Base-by-base conservation (phyloP, 2,888 invertebrate species). In the Drosophila yooni region DNA sequence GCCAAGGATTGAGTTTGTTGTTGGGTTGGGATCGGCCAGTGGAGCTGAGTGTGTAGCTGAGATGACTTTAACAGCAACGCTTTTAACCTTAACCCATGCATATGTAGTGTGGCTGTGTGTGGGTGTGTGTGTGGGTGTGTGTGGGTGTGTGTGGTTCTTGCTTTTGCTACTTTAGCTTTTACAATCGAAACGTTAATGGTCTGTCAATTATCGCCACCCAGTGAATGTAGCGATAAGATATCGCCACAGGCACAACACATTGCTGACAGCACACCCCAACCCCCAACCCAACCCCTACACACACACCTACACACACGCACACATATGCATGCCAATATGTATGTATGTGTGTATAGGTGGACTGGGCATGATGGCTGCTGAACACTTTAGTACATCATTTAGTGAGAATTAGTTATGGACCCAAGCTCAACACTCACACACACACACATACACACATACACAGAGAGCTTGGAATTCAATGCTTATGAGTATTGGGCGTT, bases 151-250 rank as follows among this genome's bases (percentile, higher is more conserved):
- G n/a, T 34, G 15, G 43, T 10, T 25, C 27, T 29, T 18, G 50
- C 52, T 59, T 31, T 60, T 72, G 75, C 79, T 79, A 71, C 81
- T 86, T 76, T 79, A 73, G 88, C 85, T 79, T 74, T 76, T 84
- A 84, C 89, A 87, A 81, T 87, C 84, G 79, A 79, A 87, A 89
- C 89, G 87, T 89, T 87, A 87, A 87, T 87, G 89, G 86, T 89
- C 86, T 87, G 86, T 87, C 86, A 87, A 87, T 87, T 87, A 87
- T 87, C 88, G 88, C 89, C 86, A 89, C 86, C 89, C 89, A 89
- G 88, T 87, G 81, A 84, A 89, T 81, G 87, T 84, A 89, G 82
- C 88, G 89, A 87, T 87, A 89, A 87, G 89, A 87, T 87, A 87
- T 87, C 77, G 74, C 82, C 63, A 52, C 75, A 60, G 81, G 83